Base-by-base conservation (phyloP, 2,888 invertebrate species). In the Subacronicta megacephala region DNA sequence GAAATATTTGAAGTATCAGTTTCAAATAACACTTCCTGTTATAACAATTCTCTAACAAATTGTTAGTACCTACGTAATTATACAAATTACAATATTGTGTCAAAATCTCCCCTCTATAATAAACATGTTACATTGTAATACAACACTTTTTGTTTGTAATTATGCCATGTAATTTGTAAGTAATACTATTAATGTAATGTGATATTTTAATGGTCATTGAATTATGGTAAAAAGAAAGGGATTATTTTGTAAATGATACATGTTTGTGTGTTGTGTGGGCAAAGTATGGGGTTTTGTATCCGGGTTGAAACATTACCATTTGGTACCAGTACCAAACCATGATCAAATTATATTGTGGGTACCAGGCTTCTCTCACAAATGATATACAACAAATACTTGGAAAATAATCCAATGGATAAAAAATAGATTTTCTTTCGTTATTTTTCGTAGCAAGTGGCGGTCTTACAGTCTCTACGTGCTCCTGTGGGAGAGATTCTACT, bases 11-110 rank as follows among this genome's bases (percentile, higher is more conserved):
- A 65, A 76, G 45, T 60, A 68, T 58, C 51, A 66, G 74, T 70
- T 52, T 76, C 75, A 50, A 55, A 71, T 82, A 70, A 59, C 78
- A 75, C 60, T 77, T 82, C 82, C 82, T 60, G 55, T 52, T 52
- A 66, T 12, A 38, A 64, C 53, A 64, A 36, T 58, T 18, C 15
- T 12, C 38, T 17, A 37, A 36, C 1, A 42, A 51, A 47, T 15
- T 23, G n/a, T 37, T 12, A 15, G 7, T n/a, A n/a, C n/a, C n/a
- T n/a, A n/a, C n/a, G n/a, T 70, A 69, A 78, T 75, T 65, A 70
- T 29, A 40, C 47, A 52, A 73, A 70, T 76, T 70, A 61, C 12
- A 51, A 56, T 38, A 59, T 31, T 53, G 61, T 70, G 50, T 59
- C 54, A 17, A 47, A n/a, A 10, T 46, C 46, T 23, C 67, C 67